Base-by-base conservation (phyloP, 2,113 vertebrate species). In the Psilopsiagon aurifrons region DNA sequence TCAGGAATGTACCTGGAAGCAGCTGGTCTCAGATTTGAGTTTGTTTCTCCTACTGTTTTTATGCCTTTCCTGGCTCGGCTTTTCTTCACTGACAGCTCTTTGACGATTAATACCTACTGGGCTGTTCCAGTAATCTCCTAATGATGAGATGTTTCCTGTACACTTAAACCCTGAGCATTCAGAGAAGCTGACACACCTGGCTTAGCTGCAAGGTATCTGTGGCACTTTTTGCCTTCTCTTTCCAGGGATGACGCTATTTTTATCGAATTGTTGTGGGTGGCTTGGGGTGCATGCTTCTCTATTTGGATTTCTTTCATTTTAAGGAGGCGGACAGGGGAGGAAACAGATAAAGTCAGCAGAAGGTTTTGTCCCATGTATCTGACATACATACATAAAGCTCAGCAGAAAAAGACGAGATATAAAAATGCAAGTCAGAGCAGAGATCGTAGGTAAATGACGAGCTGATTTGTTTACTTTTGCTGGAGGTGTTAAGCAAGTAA, bases 51-150 rank as follows among this genome's bases (percentile, higher is more conserved):
- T 97, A 52, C 94, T 95, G 86, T 90, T 97, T 94, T 90, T 66
- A 33, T 85, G 33, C 51, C n/a, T 83, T 71, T 37, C 67, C 60
- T 54, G 31, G 73, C 49, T 94, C 33, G 31, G 95, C 85, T 93
- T 97, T 93, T 97, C 86, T 86, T 68, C 85, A 79, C 94, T 98
- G 98, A 98, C 98, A 98, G 97, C 83, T 97, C 92, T 63, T 71
- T 98, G 98, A 97, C 97, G 97, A 97, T 97, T 97, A 98, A 98
- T 95, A 92, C 89, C 86, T 83, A 94, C 79, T 90, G 79, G 87
- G 93, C 93, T 94, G 92, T 86, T 88, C 82, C 91, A 57, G 88
- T 95, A 97, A 98, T 96, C 97, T 88, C 86, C 69, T 90, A 83
- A 91, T 96, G 95, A 97, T 80, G 91, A 94, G 85, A 97, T 93